Evolutionary conservation across 2,797 vertebrate species (phyloP).

Genomic region (Amblyraja radiata): DNA sequence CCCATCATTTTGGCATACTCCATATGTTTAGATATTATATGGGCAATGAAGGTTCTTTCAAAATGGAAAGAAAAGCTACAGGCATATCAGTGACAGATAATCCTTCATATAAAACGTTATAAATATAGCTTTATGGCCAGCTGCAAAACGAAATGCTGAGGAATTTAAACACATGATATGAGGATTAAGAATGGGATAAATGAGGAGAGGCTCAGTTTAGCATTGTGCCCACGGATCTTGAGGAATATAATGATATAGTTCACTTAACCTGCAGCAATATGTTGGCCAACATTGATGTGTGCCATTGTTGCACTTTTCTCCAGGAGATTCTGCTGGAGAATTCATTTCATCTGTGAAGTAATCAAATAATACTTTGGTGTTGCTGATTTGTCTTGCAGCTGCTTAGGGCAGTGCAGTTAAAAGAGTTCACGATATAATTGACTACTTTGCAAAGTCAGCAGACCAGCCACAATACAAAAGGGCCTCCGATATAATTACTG

Average conservation of each 20-base stretch:
- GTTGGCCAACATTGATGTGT: slow-evolving; percentile 22
- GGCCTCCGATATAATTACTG: not conserved
- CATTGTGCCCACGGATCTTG: slow-evolving; percentile 18
- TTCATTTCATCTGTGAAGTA: slow-evolving; percentile 34
- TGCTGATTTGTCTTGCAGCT: slow-evolving; percentile 26
- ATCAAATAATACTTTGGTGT: slow-evolving; percentile 33
- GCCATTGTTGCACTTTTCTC: not conserved
- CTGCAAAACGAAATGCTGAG: slow-evolving; percentile 38
- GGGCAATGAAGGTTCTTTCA: slow-evolving; percentile 28
- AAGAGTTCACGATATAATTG: slow-evolving; percentile 20
- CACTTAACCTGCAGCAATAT: slow-evolving; percentile 28
- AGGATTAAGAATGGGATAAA: slow-evolving; percentile 38
- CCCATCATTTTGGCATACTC: slow-evolving; percentile 33
- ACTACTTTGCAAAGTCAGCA: slow-evolving; percentile 10
- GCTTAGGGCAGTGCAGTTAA: not conserved
- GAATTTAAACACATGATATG: slow-evolving; percentile 39
- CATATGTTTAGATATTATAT: slow-evolving; percentile 32
- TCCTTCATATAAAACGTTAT: slow-evolving; percentile 38
- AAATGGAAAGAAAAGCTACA: slow-evolving; percentile 38
- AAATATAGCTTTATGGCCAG: slow-evolving; percentile 35
- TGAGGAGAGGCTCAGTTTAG: slow-evolving; percentile 3
- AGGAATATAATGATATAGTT: slow-evolving; percentile 10
- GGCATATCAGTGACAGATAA: slow-evolving; percentile 37
- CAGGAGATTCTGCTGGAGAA: slow-evolving; percentile 23
- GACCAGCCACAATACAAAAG: not conserved